phyloP scores from a whole-genome alignment of 2,888 invertebrate species.

The Oscheius myriophilus region DNA sequence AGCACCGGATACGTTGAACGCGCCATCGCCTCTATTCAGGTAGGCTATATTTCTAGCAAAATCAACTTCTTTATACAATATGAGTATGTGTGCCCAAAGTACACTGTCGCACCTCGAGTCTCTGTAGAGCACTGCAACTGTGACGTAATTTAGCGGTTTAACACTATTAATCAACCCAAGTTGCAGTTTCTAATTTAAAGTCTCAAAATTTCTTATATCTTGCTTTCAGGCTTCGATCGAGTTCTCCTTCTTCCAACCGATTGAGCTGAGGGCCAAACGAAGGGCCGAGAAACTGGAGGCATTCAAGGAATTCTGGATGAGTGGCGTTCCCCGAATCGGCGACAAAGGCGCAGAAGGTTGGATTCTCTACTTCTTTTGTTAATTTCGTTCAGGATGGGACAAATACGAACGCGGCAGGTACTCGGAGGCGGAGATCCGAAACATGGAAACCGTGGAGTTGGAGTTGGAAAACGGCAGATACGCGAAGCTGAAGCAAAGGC shows the following conservation, averaged over 20 bases:
- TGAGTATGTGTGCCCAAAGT: too few species aligned
- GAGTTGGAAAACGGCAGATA: not conserved
- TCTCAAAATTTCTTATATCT: too few species aligned
- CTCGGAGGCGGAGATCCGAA: not conserved
- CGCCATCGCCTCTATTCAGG: conserved; percentile 30
- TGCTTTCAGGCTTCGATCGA: conserved; percentile 22
- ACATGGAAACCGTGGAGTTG: not conserved
- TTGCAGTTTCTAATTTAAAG: too few species aligned
- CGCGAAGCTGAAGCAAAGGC: not conserved
- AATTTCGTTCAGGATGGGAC: not conserved
- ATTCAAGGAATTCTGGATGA: conserved; percentile 20
- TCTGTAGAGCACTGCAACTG: too few species aligned
- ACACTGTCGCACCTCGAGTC: too few species aligned
- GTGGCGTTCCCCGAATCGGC: conserved; percentile 19
- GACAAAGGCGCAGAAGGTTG: conserved; percentile 9
- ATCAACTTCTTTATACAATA: too few species aligned
- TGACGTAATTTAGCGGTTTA: too few species aligned
- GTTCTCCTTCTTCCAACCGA: not conserved
- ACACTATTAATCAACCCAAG: too few species aligned
- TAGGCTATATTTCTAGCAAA: not conserved
- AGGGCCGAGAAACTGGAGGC: not conserved
- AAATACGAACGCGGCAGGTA: not conserved
- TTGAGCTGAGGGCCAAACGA: not conserved
- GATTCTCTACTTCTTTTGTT: not conserved
- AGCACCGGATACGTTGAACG: conserved; percentile 9